Conservation (phyloP, 2,888 invertebrate genomes). For the Calliopum simillimum region DNA sequence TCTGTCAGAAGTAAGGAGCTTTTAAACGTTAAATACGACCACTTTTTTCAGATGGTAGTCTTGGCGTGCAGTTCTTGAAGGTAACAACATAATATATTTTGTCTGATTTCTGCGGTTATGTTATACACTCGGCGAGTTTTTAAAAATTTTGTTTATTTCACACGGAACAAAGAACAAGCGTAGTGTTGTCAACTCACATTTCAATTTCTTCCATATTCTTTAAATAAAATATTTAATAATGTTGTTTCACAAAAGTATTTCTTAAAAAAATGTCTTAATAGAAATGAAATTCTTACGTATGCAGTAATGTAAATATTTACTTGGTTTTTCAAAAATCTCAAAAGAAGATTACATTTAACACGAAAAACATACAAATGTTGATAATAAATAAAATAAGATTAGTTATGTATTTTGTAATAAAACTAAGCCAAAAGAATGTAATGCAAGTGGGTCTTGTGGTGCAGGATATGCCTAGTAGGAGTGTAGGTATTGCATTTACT, state of each 20-base stretch:
- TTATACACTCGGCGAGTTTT: too few relatives aligned
- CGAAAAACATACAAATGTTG: too few relatives aligned
- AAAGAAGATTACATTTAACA: background rate
- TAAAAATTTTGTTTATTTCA: too few relatives aligned
- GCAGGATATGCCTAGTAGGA: too few relatives aligned
- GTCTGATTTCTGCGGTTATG: too few relatives aligned
- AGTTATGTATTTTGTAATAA: constrained; percentile 15
- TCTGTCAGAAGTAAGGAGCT: too few relatives aligned
- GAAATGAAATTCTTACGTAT: background rate
- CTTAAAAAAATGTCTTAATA: background rate
- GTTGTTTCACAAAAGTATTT: background rate
- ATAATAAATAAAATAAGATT: background rate
- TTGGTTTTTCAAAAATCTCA: background rate
- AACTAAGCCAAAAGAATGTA: constrained; percentile 16
- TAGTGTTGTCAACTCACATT: background rate
- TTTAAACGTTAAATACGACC: too few relatives aligned
- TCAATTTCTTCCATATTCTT: constrained; percentile 21
- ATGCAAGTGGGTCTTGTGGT: background rate
- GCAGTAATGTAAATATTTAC: constrained; percentile 15
- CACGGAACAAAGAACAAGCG: too few relatives aligned
- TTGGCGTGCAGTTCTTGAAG: too few relatives aligned
- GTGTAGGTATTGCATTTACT: background rate
- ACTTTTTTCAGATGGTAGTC: too few relatives aligned
- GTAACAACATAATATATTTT: too few relatives aligned
- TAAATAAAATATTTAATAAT: background rate